phyloP scores from a whole-genome alignment of 2,888 invertebrate genomes.

The Eupithecia dodoneata region DNA sequence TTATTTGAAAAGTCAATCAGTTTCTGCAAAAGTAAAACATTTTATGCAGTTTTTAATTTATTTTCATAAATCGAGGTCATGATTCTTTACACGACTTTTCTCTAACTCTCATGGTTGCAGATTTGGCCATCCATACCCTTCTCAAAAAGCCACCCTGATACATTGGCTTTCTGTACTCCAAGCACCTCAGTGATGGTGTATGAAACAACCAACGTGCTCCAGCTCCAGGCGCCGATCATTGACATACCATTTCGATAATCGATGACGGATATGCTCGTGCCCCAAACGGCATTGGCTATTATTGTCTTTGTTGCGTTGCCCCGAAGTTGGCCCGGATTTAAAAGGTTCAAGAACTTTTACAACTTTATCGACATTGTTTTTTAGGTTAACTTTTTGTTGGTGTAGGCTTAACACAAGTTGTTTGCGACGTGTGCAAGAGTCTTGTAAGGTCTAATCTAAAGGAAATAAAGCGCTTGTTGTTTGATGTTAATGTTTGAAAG shows the following conservation, averaged over 20 bases:
- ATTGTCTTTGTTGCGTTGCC: slow-evolving; percentile 64
- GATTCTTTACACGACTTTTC: too few species aligned
- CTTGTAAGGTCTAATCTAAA: too few species aligned
- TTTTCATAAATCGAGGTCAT: too few species aligned
- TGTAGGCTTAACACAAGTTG: not conserved
- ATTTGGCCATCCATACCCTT: too few species aligned
- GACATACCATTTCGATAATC: slow-evolving; percentile 64
- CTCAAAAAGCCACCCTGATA: too few species aligned
- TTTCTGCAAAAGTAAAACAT: too few species aligned
- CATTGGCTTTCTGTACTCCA: not conserved
- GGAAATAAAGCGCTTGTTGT: too few species aligned
- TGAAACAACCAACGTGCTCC: slow-evolving; percentile 1
- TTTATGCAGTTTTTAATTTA: too few species aligned
- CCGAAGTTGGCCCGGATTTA: slow-evolving; percentile 68
- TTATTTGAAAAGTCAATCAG: too few species aligned
- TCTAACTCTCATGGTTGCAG: too few species aligned
- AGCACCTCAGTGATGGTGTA: not conserved
- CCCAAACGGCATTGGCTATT: slow-evolving; percentile 69
- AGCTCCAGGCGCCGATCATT: slow-evolving; percentile 56
- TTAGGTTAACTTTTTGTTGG: not conserved
- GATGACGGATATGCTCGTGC: slow-evolving; percentile 74
- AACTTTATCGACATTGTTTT: slow-evolving; percentile 31
- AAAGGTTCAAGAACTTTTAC: slow-evolving; percentile 70
- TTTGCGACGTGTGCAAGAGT: too few species aligned
- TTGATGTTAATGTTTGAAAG: not conserved